Conservation (phyloP, 1,140 invertebrate species). For the Solenopsis invicta region DNA sequence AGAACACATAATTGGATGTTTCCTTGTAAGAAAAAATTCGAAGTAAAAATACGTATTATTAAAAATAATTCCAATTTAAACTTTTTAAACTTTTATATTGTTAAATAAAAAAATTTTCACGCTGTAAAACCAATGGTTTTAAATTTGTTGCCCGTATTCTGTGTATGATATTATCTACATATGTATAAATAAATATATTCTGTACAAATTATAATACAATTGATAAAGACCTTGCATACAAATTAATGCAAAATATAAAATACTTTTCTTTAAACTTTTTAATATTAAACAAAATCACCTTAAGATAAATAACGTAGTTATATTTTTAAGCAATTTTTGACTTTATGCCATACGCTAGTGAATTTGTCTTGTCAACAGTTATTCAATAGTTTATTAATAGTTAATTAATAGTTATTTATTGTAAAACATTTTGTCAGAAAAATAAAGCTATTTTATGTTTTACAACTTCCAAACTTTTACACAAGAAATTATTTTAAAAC, state of each 20-base stretch:
- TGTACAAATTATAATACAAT: not conserved
- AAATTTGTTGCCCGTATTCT: too few relatives aligned
- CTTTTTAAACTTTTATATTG: too few relatives aligned
- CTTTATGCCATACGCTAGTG: not conserved
- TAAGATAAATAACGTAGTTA: not conserved
- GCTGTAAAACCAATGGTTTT: too few relatives aligned
- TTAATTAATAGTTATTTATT: not conserved
- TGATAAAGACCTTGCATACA: not conserved
- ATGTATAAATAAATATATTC: too few relatives aligned
- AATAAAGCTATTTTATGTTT: constrained; percentile 1
- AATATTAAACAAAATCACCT: not conserved
- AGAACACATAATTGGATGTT: too few relatives aligned
- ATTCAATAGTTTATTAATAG: not conserved
- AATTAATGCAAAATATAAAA: not conserved
- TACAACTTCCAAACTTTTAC: not conserved
- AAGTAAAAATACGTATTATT: too few relatives aligned
- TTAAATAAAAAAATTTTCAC: too few relatives aligned
- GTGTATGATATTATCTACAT: too few relatives aligned
- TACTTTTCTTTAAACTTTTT: not conserved
- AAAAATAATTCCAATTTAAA: too few relatives aligned
- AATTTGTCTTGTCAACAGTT: not conserved
- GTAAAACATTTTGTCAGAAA: not conserved
- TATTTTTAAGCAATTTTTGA: not conserved
- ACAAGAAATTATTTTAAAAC: not conserved
- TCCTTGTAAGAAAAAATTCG: too few relatives aligned